These are phyloP conservation scores for Bolborhynchus lineola DNA, from an alignment of 2,113 vertebrate species.

Conservation along the genomic window DNA sequence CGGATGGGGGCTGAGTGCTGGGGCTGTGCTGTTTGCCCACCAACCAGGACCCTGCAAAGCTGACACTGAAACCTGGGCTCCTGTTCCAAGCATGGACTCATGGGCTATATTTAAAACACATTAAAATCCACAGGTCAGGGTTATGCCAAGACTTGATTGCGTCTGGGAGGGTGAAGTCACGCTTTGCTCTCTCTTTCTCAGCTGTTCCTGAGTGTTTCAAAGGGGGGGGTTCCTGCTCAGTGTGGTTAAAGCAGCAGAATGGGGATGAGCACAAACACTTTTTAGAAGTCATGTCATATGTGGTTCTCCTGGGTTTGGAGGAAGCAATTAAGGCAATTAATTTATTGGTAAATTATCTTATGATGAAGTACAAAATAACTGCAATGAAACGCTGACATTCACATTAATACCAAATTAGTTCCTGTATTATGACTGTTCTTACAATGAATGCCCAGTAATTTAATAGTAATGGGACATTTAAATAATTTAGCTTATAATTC, in stretches of 20 bases:
- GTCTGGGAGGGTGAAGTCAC: not conserved
- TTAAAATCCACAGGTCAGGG: not conserved
- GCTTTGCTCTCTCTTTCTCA: not conserved
- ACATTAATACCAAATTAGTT: slow-evolving; percentile 69
- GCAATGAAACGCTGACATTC: slow-evolving; percentile 69
- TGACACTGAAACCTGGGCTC: not conserved
- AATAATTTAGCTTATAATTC: slow-evolving; percentile 67
- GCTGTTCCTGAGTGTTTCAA: not conserved
- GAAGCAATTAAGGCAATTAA: slow-evolving; percentile 71
- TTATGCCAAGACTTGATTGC: not conserved
- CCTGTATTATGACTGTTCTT: slow-evolving; percentile 70
- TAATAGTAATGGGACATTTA: slow-evolving; percentile 68
- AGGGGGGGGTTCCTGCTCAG: not conserved
- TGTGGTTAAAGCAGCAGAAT: not conserved
- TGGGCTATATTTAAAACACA: not conserved
- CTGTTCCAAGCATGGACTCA: fast-evolving
- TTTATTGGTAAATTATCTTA: slow-evolving; percentile 74
- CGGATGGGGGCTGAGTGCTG: not conserved
- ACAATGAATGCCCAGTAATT: slow-evolving; percentile 71
- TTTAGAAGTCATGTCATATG: not conserved
- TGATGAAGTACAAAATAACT: slow-evolving; percentile 73
- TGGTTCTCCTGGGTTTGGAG: slow-evolving; percentile 14
- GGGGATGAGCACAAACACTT: not conserved
- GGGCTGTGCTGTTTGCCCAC: not conserved
- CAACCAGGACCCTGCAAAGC: not conserved